phyloP scores from a whole-genome alignment of 2,113 vertebrate genomes.

The Hipposideros armiger region DNA sequence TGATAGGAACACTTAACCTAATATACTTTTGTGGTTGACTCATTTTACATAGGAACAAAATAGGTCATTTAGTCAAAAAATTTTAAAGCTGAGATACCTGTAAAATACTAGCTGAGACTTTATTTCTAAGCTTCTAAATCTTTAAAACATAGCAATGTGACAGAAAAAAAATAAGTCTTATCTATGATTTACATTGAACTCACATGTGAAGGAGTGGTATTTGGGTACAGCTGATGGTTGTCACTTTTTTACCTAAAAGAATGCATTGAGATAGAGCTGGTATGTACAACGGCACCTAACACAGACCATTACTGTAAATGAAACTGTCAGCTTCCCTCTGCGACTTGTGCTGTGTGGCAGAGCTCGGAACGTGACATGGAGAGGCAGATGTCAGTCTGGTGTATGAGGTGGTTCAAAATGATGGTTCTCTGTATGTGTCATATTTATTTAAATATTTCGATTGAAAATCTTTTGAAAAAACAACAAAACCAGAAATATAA shows the following conservation, averaged over 20 bases:
- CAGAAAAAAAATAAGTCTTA: neutral
- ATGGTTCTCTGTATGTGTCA: neutral
- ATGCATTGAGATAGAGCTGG: neutral
- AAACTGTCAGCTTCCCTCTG: neutral
- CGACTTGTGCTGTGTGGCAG: neutral
- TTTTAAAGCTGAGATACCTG: neutral
- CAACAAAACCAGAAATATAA: neutral
- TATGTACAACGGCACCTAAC: neutral
- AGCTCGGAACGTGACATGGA: neutral
- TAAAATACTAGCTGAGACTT: slow-evolving; percentile 47
- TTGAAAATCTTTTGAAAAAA: slow-evolving; percentile 10
- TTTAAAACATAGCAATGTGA: slow-evolving; percentile 50
- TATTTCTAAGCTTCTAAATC: slow-evolving; percentile 1
- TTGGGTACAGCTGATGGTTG: neutral
- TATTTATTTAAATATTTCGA: slow-evolving; percentile 27
- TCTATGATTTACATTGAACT: neutral
- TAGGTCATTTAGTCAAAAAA: neutral
- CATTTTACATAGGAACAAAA: slow-evolving; percentile 15
- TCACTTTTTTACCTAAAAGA: neutral
- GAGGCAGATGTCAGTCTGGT: neutral
- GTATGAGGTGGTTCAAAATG: slow-evolving; percentile 29
- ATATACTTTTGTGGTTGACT: neutral
- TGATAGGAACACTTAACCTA: neutral
- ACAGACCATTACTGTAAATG: neutral
- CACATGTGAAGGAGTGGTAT: neutral